Percentiles rank a stretch among this genome's conserved stretches.
Evolutionary conservation across 2,113 vertebrate species (phyloP).

Genomic region (Cryptomyrus ogoouensis): DNA sequence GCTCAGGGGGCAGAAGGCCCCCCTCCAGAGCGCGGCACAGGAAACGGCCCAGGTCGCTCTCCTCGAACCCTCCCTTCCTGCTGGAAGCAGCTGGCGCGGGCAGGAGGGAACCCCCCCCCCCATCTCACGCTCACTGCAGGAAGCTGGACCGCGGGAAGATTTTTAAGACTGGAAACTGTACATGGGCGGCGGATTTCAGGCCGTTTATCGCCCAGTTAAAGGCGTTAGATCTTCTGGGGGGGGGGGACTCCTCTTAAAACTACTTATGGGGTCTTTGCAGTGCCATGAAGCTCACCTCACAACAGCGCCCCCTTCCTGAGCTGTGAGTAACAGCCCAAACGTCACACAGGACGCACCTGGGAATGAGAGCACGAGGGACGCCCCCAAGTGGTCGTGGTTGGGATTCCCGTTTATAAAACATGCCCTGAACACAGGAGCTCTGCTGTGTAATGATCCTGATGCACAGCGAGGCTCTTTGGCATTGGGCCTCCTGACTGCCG

Average conservation of each 20-base stretch:
- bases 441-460: neutral
- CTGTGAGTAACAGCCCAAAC: neutral
- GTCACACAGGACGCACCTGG: neutral
- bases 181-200: neutral
- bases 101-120: constrained; percentile 3
- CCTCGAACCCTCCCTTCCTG: constrained; percentile 42
- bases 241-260: neutral
- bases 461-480: neutral
- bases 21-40: constrained; percentile 19
- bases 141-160: constrained; percentile 33
- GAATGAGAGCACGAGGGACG: neutral
- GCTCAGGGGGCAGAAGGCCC: neutral
- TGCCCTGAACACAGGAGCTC: neutral
- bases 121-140: constrained; percentile 22
- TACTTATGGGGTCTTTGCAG: neutral
- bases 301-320: constrained; percentile 5
- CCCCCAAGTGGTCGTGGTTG: neutral
- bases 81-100: constrained; percentile 37
- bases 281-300: neutral
- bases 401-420: too few species aligned
- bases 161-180: constrained; percentile 40
- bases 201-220: neutral
- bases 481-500: neutral
- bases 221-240: neutral
- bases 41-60: constrained; percentile 36